Base-by-base conservation (phyloP, 2,797 vertebrate species). In the Gallirallus australis region DNA sequence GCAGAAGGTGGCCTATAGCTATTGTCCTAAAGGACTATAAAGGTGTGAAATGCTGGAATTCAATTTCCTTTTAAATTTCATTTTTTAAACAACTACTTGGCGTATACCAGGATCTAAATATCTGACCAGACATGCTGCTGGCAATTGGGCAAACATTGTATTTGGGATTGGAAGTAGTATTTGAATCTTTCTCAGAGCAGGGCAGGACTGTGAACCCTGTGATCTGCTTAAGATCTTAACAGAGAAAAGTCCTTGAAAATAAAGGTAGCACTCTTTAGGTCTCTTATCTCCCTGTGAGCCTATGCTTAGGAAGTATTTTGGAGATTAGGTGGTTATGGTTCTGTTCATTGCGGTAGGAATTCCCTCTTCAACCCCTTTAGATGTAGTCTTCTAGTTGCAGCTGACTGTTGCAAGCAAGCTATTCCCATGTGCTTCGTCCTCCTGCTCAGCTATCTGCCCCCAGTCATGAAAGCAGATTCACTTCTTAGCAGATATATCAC, bases 401-500 rank as follows among this genome's bases (percentile, higher is more conserved):
- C 53, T 69, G 85, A 54, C 79, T 89, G n/a, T 20, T 47, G 65
- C 1, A 6, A 78, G 65, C 0, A 3, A 75, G 57, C 63, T 48
- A 71, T 9, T 92, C 77, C 85, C 90, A 33, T 48, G 85, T 65
- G 80, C 47, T 82, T 71, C 66, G 42, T 80, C 39, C 68, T 93
- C 76, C 73, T 82, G 80, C 73, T 84, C 77, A 93, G 72, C 42
- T 70, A 21, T 86, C 90, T 54, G 54, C 80, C 77, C 82, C 47
- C 73, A 73, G 72, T 73, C 92, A 79, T 69, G 80, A 84, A 79
- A 84, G 82, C 56, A 93, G 54, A 86, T 79, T 86, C 73, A 28
- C 52, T 82, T 90, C 85, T 48, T 48, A 82, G n/a, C 66, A 94
- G 69, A 89, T 70, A 79, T 31, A 84, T 56, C 59, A 79, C 59